Evolutionary conservation across 2,113 vertebrate genomes (phyloP).

Genomic region (Opisthocomus hoazin): DNA sequence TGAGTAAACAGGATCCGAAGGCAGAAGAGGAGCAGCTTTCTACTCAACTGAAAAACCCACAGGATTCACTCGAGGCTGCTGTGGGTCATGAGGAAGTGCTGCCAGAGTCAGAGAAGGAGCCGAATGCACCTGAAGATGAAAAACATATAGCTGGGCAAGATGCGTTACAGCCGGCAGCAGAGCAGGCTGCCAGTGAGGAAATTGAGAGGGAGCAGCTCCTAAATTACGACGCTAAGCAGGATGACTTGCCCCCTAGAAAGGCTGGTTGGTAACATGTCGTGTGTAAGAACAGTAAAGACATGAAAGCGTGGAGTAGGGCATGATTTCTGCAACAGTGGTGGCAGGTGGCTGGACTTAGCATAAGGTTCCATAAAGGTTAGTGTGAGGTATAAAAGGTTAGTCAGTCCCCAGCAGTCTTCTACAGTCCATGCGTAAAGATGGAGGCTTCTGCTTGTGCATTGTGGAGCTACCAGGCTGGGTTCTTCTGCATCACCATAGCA

Average conservation of each 20-base stretch:
- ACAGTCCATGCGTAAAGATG: neutral
- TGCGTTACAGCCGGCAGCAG: neutral
- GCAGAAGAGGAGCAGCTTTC: neutral
- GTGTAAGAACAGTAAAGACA: neutral
- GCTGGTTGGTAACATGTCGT: conserved; percentile 47
- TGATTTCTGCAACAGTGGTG: neutral
- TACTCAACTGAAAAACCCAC: neutral
- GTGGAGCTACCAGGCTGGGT: neutral
- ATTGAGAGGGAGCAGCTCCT: conserved; percentile 68
- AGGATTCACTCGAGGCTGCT: neutral
- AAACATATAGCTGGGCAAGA: neutral
- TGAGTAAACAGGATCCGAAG: neutral
- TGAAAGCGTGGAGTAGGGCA: neutral
- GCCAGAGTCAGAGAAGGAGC: neutral
- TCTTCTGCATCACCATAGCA: neutral
- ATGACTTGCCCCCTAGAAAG: neutral
- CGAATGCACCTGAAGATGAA: neutral
- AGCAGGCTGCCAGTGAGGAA: conserved; percentile 43
- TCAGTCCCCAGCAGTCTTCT: neutral
- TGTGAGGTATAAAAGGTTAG: neutral
- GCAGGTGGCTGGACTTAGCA: neutral
- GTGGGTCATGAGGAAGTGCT: neutral
- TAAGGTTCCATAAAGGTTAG: neutral
- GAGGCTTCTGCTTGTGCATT: neutral
- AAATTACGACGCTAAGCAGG: neutral